phyloP scores from a whole-genome alignment of 1,140 invertebrate species.

The Drosophila sechellia region DNA sequence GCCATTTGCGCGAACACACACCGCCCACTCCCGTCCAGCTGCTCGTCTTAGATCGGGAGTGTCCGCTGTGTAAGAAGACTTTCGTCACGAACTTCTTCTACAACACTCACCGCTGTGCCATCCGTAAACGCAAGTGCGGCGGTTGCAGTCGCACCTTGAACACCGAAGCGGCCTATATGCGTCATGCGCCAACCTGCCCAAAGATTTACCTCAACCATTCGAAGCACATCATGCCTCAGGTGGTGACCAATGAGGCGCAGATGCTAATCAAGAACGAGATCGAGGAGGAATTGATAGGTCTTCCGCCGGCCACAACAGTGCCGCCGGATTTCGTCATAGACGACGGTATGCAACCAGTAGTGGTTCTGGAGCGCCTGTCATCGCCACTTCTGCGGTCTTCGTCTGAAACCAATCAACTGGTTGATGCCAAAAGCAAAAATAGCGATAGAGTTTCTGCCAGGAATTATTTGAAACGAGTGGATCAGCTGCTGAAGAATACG shows the following conservation, averaged over 20 bases:
- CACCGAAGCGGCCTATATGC: conserved; percentile 61
- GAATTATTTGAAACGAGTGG: conserved; percentile 76
- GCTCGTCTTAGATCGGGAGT: conserved; percentile 70
- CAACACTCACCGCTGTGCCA: conserved; percentile 78
- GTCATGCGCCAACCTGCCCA: conserved; percentile 65
- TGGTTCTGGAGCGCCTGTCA: conserved; percentile 65
- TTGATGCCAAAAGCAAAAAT: conserved; percentile 20
- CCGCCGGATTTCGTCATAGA: conserved; percentile 37
- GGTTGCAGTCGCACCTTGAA: conserved; percentile 64
- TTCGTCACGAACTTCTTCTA: conserved; percentile 78
- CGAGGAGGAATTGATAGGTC: conserved; percentile 30
- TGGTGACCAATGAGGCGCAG: conserved; percentile 45
- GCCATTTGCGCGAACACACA: conserved; percentile 72
- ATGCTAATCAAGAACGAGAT: conserved; percentile 76
- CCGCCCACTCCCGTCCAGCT: conserved; percentile 45
- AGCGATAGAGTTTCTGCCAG: conserved; percentile 69
- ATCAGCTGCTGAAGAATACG: conserved; percentile 74
- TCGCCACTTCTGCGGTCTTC: conserved; percentile 53
- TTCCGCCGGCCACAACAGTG: conserved; percentile 17
- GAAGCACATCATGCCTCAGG: conserved; percentile 70
- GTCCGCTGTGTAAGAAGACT: conserved; percentile 70
- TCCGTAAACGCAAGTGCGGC: conserved; percentile 67
- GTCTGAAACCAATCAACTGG: conserved; percentile 17
- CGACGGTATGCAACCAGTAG: conserved; percentile 67
- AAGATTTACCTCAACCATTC: conserved; percentile 76